Evolutionary conservation across 1,140 invertebrate species (phyloP).

Genomic region (Atta colombica): DNA sequence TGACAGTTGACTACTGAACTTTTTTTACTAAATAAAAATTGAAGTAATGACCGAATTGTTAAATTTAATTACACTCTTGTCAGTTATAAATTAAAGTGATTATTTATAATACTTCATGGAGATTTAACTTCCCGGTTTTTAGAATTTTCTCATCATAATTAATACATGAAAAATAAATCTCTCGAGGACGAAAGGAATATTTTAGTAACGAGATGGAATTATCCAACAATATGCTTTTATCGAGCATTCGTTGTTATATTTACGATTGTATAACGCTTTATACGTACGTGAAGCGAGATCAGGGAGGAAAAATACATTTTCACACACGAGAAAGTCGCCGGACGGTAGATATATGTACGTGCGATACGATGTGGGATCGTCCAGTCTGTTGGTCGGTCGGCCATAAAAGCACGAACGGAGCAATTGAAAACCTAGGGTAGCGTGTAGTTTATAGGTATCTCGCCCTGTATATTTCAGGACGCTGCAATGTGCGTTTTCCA

Average conservation of each 20-base stretch:
- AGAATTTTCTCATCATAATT: background rate
- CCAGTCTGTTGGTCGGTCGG: constrained; percentile 26
- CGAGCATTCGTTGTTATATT: background rate
- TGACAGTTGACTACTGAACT: background rate
- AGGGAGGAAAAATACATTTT: constrained; percentile 1
- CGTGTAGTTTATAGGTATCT: constrained; percentile 64
- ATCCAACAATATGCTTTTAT: constrained; percentile 29
- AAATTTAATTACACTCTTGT: background rate
- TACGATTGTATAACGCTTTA: constrained; percentile 20
- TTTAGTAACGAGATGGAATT: background rate
- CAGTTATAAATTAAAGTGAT: constrained; percentile 16
- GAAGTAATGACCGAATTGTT: background rate
- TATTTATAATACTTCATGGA: background rate
- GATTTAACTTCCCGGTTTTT: background rate
- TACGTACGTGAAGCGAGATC: constrained; percentile 4
- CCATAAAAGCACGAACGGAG: constrained; percentile 71
- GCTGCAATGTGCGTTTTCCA: background rate
- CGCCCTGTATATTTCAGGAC: constrained; percentile 61
- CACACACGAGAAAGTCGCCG: constrained; percentile 23
- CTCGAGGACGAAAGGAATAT: background rate
- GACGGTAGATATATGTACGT: constrained; percentile 36
- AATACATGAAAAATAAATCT: constrained; percentile 22
- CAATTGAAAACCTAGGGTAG: constrained; percentile 67
- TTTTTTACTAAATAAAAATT: background rate
- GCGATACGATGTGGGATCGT: constrained; percentile 23